phyloP scores from a whole-genome alignment of 2,113 vertebrate genomes.

The Sinocyclocheilus anophthalmus region DNA sequence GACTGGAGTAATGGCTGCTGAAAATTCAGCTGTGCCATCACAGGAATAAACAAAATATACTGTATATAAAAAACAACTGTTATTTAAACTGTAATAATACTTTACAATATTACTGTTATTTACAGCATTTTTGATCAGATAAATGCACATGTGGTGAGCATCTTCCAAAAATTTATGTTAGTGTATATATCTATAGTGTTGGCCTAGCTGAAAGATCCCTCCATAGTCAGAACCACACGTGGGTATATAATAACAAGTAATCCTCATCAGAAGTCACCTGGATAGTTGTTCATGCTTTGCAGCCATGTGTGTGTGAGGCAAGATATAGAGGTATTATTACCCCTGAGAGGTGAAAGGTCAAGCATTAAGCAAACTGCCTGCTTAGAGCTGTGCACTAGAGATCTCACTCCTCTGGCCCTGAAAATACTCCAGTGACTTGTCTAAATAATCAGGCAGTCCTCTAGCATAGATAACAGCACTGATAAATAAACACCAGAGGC shows the following conservation, averaged over 20 bases:
- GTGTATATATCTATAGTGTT: neutral
- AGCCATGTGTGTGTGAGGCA: constrained; percentile 60
- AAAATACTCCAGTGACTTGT: constrained; percentile 75
- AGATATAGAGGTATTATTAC: constrained; percentile 78
- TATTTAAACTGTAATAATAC: neutral
- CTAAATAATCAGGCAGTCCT: constrained; percentile 80
- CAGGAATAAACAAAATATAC: neutral
- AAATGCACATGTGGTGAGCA: neutral
- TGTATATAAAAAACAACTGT: neutral
- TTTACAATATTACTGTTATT: neutral
- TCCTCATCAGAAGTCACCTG: constrained; percentile 61
- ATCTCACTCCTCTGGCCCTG: constrained; percentile 72
- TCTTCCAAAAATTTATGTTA: neutral
- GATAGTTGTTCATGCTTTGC: constrained; percentile 70
- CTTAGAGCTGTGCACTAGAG: constrained; percentile 70
- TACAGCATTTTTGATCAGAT: neutral
- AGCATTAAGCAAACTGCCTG: constrained; percentile 77
- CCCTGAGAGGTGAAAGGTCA: constrained; percentile 79
- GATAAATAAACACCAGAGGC: constrained; percentile 80
- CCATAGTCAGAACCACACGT: neutral
- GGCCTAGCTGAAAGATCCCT: neutral
- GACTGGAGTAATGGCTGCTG: neutral
- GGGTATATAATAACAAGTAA: constrained; percentile 25
- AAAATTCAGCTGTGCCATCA: neutral
- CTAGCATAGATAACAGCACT: constrained; percentile 73